phyloP scores from a whole-genome alignment of 2,113 vertebrate genomes.

The Cinclus mexicanus region DNA sequence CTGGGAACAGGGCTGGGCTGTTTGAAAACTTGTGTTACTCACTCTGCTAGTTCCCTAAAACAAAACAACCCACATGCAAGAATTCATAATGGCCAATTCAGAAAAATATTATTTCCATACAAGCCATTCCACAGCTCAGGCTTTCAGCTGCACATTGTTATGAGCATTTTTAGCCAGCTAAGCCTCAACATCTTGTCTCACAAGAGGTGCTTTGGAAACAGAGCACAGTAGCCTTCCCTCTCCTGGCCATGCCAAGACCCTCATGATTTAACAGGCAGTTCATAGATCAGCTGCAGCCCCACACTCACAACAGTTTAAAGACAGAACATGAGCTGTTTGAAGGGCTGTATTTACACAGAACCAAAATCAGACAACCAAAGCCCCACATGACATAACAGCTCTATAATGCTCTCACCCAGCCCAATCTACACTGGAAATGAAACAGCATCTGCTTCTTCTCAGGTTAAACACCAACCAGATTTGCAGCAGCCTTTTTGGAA shows the following conservation, averaged over 20 bases:
- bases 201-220: neutral
- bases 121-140: neutral
- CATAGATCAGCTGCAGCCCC: neutral
- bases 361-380: neutral
- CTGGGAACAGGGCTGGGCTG: conserved; percentile 38
- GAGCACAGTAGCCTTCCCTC: neutral
- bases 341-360: neutral
- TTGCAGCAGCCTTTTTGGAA: neutral
- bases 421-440: neutral
- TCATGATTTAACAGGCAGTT: neutral
- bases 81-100: conserved; percentile 26
- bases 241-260: neutral
- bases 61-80: conserved; percentile 41
- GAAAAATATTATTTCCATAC: conserved; percentile 30
- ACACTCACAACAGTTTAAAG: neutral
- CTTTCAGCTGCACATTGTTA: neutral
- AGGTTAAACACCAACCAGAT: neutral
- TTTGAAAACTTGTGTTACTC: conserved; percentile 38
- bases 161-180: neutral
- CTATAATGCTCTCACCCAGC: neutral
- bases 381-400: neutral
- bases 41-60: conserved; percentile 25
- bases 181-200: neutral
- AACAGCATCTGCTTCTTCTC: neutral
- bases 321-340: neutral